A percentile compares a stretch with the other conserved stretches of the same genome.
phyloP scores from a whole-genome alignment of 1,140 invertebrate species.

The Eriosoma lanigerum region DNA sequence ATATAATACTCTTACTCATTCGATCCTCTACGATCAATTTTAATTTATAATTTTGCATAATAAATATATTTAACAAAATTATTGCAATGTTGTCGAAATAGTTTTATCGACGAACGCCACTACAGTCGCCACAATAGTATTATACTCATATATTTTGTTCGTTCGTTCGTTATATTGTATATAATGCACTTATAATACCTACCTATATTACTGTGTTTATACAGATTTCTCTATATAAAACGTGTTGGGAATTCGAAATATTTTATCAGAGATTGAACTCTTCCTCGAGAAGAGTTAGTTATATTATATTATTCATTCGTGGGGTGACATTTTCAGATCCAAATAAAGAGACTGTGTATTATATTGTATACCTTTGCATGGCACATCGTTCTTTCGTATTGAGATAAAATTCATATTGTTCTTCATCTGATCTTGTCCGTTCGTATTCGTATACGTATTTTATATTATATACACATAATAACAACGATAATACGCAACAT shows the following conservation, averaged over 20 bases:
- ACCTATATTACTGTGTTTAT: background rate
- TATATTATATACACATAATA: too few species aligned
- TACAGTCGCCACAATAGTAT: too few species aligned
- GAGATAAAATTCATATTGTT: slow-evolving; percentile 19
- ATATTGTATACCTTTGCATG: background rate
- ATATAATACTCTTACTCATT: too few species aligned
- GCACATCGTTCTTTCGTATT: too few species aligned
- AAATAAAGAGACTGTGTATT: background rate
- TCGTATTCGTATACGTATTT: too few species aligned
- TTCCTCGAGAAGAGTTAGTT: background rate
- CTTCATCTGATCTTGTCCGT: background rate
- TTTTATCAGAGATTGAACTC: slow-evolving; percentile 27
- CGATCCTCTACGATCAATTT: too few species aligned
- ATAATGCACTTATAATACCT: too few species aligned
- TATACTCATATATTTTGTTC: too few species aligned
- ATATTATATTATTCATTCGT: background rate
- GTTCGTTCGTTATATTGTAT: too few species aligned
- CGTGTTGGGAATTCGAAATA: slow-evolving; percentile 25
- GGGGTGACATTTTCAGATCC: slow-evolving; percentile 28
- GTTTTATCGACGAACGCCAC: slow-evolving; percentile 12
- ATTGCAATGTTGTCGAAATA: background rate
- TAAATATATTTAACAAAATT: too few species aligned
- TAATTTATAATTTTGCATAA: too few species aligned
- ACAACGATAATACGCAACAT: background rate
- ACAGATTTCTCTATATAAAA: too few species aligned